Conservation (phyloP, 2,113 vertebrate genomes). For the Plecotus auritus region DNA sequence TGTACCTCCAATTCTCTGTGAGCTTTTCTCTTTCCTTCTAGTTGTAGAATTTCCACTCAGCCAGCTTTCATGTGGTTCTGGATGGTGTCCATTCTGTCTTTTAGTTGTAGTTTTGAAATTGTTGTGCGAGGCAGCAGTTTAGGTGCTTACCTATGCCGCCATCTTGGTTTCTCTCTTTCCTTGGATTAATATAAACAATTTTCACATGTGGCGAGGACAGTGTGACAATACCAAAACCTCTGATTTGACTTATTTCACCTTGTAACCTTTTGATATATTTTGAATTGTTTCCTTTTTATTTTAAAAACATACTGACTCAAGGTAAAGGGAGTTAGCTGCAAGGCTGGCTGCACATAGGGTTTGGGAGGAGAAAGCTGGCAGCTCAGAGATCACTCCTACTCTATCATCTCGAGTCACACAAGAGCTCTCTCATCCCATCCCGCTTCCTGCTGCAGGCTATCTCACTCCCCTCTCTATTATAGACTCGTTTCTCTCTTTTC, state of each 20-base stretch:
- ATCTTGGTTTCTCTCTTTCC: no score
- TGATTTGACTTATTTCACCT: not conserved
- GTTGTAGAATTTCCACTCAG: no score
- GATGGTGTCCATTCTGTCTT: no score
- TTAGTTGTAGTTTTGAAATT: no score
- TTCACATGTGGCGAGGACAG: not conserved
- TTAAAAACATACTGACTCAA: not conserved
- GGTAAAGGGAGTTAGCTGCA: not conserved
- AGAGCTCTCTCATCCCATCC: not conserved
- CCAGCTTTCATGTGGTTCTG: no score
- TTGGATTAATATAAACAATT: not conserved
- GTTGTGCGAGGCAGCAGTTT: no score
- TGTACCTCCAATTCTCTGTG: no score
- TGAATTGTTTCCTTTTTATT: not conserved
- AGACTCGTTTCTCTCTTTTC: not conserved
- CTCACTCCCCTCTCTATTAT: not conserved
- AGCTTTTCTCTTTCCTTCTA: no score
- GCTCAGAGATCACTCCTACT: not conserved
- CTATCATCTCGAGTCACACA: not conserved
- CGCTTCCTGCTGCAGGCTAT: not conserved
- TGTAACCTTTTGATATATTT: not conserved
- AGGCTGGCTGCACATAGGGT: not conserved
- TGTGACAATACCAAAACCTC: not conserved
- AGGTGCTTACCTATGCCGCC: no score
- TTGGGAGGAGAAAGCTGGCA: not conserved